Percentiles rank a stretch among this genome's conserved stretches.
These are phyloP conservation scores for Drosophila borealis DNA, from an alignment of 2,888 invertebrate genomes.

Conservation along the genomic window DNA sequence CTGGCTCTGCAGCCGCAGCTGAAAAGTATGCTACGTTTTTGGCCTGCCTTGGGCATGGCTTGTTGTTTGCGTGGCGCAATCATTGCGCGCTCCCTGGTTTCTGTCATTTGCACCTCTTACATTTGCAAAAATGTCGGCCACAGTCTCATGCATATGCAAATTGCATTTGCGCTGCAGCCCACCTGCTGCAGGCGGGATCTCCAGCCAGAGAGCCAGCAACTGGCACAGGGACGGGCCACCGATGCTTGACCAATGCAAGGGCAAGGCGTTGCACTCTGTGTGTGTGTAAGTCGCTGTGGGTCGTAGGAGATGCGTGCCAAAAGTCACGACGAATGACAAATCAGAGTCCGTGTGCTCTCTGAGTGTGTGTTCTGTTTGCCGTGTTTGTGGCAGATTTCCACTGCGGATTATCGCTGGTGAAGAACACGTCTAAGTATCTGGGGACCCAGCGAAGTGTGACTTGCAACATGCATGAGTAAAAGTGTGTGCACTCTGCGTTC, in stretches of 20 bases:
- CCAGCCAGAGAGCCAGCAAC: slow-evolving; percentile 33
- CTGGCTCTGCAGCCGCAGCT: slow-evolving; percentile 7
- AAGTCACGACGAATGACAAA: slow-evolving; percentile 65
- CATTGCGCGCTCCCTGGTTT: slow-evolving; percentile 65
- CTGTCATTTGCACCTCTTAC: slow-evolving; percentile 81
- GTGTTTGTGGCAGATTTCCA: slow-evolving; percentile 20
- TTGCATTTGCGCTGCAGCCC: slow-evolving; percentile 63
- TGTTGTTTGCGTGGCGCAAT: slow-evolving; percentile 62
- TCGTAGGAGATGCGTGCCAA: slow-evolving; percentile 50
- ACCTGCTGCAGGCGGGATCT: slow-evolving; percentile 35
- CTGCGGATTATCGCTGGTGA: slow-evolving; percentile 6
- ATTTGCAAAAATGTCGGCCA: slow-evolving; percentile 79
- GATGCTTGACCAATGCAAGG: slow-evolving; percentile 67
- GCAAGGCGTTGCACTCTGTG: slow-evolving; percentile 49
- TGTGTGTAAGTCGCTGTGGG: slow-evolving; percentile 7
- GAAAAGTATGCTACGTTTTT: slow-evolving; percentile 50
- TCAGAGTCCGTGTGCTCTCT: slow-evolving; percentile 32
- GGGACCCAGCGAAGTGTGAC: slow-evolving; percentile 18
- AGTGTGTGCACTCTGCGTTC: no score
- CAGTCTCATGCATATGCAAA: slow-evolving; percentile 80
- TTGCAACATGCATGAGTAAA: background rate
- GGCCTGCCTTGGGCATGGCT: slow-evolving; percentile 16
- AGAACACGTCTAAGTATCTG: slow-evolving; percentile 24
- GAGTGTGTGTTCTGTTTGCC: slow-evolving; percentile 15
- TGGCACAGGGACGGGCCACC: slow-evolving; percentile 26